Evolutionary conservation across 2,888 invertebrate genomes (phyloP).

Genomic region (Pantelozetes paolii): DNA sequence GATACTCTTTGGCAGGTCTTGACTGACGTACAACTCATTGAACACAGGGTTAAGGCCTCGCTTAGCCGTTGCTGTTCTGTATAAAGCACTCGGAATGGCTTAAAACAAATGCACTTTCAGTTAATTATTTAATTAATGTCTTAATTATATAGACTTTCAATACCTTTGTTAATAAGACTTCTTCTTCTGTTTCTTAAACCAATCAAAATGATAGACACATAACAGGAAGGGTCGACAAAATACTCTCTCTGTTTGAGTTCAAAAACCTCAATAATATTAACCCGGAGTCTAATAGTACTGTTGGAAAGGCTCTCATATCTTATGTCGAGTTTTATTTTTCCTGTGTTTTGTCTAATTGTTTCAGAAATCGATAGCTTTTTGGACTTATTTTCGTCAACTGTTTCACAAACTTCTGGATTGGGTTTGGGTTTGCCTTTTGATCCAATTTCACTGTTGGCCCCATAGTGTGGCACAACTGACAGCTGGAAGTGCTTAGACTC

Average conservation of each 20-base stretch:
- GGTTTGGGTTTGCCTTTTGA: constrained; percentile 1
- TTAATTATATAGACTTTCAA: neutral
- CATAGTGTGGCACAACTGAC: constrained; percentile 43
- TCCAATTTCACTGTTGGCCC: constrained; percentile 18
- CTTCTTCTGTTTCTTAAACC: constrained; percentile 11
- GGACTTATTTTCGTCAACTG: neutral
- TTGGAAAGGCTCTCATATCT: constrained; percentile 25
- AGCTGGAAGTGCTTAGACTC: constrained; percentile 44
- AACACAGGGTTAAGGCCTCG: constrained; percentile 39
- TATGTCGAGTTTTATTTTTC: constrained; percentile 17
- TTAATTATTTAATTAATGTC: neutral
- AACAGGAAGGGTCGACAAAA: constrained; percentile 41
- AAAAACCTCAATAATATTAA: constrained; percentile 27
- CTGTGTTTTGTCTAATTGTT: constrained; percentile 7
- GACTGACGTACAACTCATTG: constrained; percentile 33
- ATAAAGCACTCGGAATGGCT: constrained; percentile 39
- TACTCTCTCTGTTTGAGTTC: constrained; percentile 41
- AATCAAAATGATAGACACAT: constrained; percentile 38
- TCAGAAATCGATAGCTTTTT: constrained; percentile 10
- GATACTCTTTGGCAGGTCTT: constrained; percentile 37
- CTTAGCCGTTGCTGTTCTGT: constrained; percentile 41
- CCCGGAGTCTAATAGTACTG: neutral
- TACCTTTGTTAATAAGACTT: constrained; percentile 38
- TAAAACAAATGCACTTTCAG: neutral
- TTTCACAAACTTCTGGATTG: neutral